Evolutionary conservation across 2,113 vertebrate genomes (phyloP).

Genomic region (Cyanoramphus novaezelandiae): DNA sequence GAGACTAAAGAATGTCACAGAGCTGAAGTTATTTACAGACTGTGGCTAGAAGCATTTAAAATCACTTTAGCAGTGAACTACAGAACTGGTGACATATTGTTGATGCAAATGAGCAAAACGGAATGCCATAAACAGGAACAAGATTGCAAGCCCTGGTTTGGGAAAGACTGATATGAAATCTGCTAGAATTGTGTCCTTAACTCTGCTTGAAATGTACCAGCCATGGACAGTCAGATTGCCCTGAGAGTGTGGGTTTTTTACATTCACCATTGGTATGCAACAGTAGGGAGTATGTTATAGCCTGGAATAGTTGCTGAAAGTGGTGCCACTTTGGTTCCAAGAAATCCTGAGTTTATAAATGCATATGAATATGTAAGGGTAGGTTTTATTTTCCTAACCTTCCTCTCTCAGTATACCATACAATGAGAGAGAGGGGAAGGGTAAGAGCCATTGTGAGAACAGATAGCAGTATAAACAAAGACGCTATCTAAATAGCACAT

Average conservation of each 20-base stretch:
- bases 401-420: background rate
- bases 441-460: background rate
- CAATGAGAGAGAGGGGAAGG: background rate
- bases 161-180: background rate
- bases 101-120: background rate
- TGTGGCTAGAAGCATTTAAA: background rate
- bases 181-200: background rate
- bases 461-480: background rate
- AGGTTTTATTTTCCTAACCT: background rate
- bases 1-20: background rate
- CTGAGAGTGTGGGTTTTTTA: rapidly evolving
- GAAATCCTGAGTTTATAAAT: background rate
- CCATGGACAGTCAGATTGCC: background rate
- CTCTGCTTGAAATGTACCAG: background rate
- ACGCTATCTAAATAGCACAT: background rate
- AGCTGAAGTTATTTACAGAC: background rate
- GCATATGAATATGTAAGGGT: background rate
- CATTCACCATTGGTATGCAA: background rate
- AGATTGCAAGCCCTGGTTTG: background rate
- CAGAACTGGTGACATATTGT: background rate
- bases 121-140: background rate
- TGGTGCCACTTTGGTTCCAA: background rate
- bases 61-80: background rate
- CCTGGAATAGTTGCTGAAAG: background rate
- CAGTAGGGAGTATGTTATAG: background rate